Evolutionary conservation across 1,140 invertebrate species (phyloP).

Genomic region (Vanessa tameamea): DNA sequence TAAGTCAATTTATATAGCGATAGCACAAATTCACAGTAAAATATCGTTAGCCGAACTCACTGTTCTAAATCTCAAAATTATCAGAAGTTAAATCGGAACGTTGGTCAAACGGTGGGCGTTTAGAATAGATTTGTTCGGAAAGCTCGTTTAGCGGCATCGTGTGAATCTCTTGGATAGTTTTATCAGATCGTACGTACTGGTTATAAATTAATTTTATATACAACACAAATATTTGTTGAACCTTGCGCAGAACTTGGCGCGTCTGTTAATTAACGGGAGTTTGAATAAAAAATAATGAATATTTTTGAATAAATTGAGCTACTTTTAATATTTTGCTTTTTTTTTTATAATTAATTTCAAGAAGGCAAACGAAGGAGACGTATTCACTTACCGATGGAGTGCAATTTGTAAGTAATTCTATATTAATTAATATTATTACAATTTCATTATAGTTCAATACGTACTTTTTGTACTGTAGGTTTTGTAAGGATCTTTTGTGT

Average conservation of each 20-base stretch:
- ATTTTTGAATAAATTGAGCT: no score
- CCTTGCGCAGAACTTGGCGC: not conserved
- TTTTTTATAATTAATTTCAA: no score
- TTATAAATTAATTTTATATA: conserved; percentile 13
- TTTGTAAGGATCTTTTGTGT: no score
- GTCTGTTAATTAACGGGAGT: not conserved
- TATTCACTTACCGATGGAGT: no score
- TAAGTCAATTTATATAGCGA: not conserved
- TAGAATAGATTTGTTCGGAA: conserved; percentile 42
- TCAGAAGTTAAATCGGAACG: conserved; percentile 31
- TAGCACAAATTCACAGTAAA: not conserved
- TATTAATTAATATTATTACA: no score
- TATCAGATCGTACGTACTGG: conserved; percentile 4
- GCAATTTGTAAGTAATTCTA: no score
- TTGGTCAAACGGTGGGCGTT: conserved; percentile 42
- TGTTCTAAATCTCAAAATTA: conserved; percentile 16
- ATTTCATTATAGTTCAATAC: no score
- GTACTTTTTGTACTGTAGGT: no score
- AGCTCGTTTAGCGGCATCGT: conserved; percentile 23
- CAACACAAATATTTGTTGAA: not conserved
- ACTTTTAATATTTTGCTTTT: no score
- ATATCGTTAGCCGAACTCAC: not conserved
- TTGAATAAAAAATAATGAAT: no score
- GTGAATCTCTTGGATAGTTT: conserved; percentile 23
- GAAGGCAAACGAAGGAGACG: no score